Evolutionary conservation across 2,113 vertebrate genomes (phyloP).

Genomic region (Nestor notabilis): DNA sequence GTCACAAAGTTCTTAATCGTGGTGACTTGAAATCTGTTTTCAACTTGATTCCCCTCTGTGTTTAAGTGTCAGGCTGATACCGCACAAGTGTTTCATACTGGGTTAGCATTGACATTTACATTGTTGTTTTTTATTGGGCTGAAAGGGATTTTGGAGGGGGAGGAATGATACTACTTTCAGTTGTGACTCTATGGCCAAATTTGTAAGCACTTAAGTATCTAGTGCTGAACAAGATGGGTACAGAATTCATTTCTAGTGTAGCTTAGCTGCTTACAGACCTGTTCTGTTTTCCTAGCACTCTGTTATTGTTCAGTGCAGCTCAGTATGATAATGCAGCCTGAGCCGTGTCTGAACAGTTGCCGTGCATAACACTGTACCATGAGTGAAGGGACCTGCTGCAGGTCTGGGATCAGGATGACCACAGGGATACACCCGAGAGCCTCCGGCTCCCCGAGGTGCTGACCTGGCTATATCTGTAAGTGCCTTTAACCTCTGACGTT

Average conservation of each 20-base stretch:
- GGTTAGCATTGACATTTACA: not conserved
- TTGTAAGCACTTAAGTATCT: not conserved
- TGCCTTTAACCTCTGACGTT: not conserved
- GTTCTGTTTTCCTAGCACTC: not conserved
- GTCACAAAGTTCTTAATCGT: not conserved
- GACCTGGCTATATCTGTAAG: not conserved
- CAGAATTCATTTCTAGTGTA: not conserved
- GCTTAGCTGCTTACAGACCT: not conserved
- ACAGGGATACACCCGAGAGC: accelerated
- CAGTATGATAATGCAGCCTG: accelerated
- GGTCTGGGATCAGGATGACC: not conserved
- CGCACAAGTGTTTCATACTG: not conserved
- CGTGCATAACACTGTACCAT: not conserved
- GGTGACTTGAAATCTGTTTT: not conserved
- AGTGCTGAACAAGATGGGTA: not conserved
- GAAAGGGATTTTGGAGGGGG: not conserved
- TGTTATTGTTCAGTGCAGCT: not conserved
- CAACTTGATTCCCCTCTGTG: not conserved
- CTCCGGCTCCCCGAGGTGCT: accelerated
- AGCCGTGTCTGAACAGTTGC: not conserved
- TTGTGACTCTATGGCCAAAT: not conserved
- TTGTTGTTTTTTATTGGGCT: not conserved
- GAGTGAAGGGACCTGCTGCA: not conserved
- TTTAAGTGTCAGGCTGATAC: not conserved
- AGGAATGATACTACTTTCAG: not conserved